These are phyloP conservation scores for Bellardia bayeri DNA, from an alignment of 2,888 invertebrate genomes.

Conservation along the genomic window DNA sequence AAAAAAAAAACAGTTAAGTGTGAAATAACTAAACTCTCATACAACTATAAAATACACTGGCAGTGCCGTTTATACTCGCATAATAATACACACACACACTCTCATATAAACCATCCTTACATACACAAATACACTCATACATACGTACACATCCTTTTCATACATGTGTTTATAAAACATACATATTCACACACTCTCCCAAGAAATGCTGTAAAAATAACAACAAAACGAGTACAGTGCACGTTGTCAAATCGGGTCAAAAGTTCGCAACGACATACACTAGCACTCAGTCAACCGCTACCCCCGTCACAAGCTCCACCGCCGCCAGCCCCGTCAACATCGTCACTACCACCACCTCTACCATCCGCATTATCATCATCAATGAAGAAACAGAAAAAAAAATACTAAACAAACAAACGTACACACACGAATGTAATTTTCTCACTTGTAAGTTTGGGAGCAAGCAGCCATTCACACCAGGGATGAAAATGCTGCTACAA, in stretches of 20 bases:
- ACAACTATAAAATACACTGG: background rate
- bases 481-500: slow-evolving; percentile 25
- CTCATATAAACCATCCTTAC: background rate
- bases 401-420: slow-evolving; percentile 26
- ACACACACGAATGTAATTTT: slow-evolving; percentile 6
- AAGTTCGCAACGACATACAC: slow-evolving; percentile 78
- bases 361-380: slow-evolving; percentile 26
- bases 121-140: background rate
- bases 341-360: background rate
- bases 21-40: slow-evolving; percentile 14
- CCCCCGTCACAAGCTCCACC: slow-evolving; percentile 2
- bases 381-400: background rate
- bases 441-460: slow-evolving; percentile 8
- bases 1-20: slow-evolving; percentile 52
- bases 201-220: slow-evolving; percentile 20
- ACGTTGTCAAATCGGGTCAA: slow-evolving; percentile 80
- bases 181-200: background rate
- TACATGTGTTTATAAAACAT: slow-evolving; percentile 10
- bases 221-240: slow-evolving; percentile 61
- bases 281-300: slow-evolving; percentile 32
- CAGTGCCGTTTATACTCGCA: slow-evolving; percentile 15
- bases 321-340: background rate
- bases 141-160: background rate
- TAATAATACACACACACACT: background rate
- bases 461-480: background rate